These are phyloP conservation scores for Urocitellus parryii DNA, from an alignment of 2,113 vertebrate species.

Conservation along the genomic window DNA sequence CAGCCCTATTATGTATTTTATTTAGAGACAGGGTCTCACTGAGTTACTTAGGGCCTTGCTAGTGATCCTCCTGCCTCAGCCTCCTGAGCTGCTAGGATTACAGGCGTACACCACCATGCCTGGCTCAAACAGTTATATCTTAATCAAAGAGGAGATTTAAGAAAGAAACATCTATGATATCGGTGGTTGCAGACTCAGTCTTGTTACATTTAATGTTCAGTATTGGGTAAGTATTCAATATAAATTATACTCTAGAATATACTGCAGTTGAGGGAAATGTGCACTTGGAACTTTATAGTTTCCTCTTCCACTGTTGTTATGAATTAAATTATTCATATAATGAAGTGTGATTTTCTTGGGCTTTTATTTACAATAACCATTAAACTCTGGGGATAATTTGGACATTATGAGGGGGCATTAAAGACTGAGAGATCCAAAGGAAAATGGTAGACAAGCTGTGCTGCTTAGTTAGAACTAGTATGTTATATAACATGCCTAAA, in stretches of 20 bases:
- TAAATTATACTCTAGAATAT: not conserved
- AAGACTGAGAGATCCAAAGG: not conserved
- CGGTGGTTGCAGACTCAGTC: not conserved
- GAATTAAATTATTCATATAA: constrained; percentile 54
- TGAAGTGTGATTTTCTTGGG: not conserved
- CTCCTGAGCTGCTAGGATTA: too few species aligned
- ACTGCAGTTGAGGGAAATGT: not conserved
- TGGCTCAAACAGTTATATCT: not conserved
- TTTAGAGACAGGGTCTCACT: too few species aligned
- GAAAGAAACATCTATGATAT: not conserved
- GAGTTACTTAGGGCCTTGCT: too few species aligned
- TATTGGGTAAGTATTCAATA: not conserved
- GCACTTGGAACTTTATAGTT: constrained; percentile 11
- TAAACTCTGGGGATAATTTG: constrained; percentile 18
- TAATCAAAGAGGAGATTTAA: not conserved
- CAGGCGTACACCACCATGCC: too few species aligned
- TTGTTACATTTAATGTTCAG: not conserved
- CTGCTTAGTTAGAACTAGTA: constrained; percentile 1
- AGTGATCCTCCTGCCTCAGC: too few species aligned
- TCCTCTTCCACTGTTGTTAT: not conserved
- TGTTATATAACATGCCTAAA: not conserved
- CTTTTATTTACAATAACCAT: constrained; percentile 29
- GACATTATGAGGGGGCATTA: not conserved
- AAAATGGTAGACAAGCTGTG: constrained; percentile 6
- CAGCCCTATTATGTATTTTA: too few species aligned